Conservation (phyloP, 2,113 vertebrate species). For the Platanista minor region DNA sequence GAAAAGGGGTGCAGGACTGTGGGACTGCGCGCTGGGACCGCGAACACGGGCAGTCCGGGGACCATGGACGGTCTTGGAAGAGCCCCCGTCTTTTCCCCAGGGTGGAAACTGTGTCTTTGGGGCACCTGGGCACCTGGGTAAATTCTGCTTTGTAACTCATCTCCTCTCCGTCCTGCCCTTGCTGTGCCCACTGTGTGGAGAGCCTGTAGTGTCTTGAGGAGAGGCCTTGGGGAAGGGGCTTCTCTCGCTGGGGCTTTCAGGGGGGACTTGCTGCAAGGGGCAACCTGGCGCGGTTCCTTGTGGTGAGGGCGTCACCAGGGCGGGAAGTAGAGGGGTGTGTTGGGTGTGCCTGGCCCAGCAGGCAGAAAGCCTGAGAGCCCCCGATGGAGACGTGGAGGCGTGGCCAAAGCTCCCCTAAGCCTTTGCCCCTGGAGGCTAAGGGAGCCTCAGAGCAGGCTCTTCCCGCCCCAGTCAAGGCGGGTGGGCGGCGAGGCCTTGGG, state of each 20-base stretch:
- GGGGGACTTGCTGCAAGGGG: background rate
- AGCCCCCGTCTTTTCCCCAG: background rate
- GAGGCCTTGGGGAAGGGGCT: background rate
- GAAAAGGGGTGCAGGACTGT: too few relatives aligned
- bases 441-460: background rate
- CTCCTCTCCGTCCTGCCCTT: background rate
- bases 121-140: background rate
- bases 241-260: background rate
- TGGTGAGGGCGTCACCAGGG: rapidly evolving
- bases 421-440: background rate
- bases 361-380: background rate
- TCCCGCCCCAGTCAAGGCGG: background rate
- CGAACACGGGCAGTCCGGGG: rapidly evolving
- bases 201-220: background rate
- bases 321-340: background rate
- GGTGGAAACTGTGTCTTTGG: background rate
- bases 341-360: background rate
- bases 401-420: too few relatives aligned
- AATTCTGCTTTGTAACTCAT: background rate
- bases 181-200: background rate
- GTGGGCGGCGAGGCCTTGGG: background rate
- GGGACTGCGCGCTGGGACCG: too few relatives aligned
- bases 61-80: background rate
- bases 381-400: background rate
- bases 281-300: rapidly evolving